Evolutionary conservation across 2,888 invertebrate genomes (phyloP).

Genomic region (Apocheima hispidaria): DNA sequence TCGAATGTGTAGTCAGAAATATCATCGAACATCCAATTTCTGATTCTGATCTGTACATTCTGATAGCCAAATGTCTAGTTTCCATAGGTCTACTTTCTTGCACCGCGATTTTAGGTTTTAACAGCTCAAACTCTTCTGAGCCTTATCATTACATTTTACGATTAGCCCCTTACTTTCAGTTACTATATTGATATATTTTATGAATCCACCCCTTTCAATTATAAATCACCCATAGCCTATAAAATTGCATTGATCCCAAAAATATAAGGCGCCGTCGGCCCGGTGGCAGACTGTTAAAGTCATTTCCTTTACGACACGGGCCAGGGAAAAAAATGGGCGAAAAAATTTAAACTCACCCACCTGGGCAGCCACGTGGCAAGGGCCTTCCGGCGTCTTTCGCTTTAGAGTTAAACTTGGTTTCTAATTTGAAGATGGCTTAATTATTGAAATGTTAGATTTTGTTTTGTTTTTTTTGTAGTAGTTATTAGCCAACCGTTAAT

Average conservation of each 20-base stretch:
- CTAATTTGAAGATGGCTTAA: not conserved
- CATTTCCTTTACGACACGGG: conserved; percentile 55
- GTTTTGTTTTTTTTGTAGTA: too few species aligned
- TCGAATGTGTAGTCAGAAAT: too few species aligned
- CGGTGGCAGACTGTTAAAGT: conserved; percentile 53
- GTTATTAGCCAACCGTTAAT: too few species aligned
- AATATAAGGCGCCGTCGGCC: conserved; percentile 15
- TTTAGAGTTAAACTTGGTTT: conserved; percentile 22
- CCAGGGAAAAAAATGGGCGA: conserved; percentile 59
- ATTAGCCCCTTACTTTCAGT: not conserved
- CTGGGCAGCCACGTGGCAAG: conserved; percentile 72
- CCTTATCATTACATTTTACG: not conserved
- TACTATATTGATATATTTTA: conserved; percentile 9
- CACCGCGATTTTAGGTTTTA: too few species aligned
- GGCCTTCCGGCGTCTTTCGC: conserved; percentile 68
- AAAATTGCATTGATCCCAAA: conserved; percentile 3
- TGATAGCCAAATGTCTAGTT: too few species aligned
- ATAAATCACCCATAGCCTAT: not conserved
- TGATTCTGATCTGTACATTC: too few species aligned
- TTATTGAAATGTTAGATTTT: too few species aligned
- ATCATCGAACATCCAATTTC: too few species aligned
- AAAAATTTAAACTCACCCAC: conserved; percentile 71
- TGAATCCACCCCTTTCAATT: not conserved
- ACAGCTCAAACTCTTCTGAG: too few species aligned
- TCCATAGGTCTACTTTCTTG: too few species aligned